phyloP scores from a whole-genome alignment of 2,113 vertebrate genomes.

The Elephantulus edwardii region DNA sequence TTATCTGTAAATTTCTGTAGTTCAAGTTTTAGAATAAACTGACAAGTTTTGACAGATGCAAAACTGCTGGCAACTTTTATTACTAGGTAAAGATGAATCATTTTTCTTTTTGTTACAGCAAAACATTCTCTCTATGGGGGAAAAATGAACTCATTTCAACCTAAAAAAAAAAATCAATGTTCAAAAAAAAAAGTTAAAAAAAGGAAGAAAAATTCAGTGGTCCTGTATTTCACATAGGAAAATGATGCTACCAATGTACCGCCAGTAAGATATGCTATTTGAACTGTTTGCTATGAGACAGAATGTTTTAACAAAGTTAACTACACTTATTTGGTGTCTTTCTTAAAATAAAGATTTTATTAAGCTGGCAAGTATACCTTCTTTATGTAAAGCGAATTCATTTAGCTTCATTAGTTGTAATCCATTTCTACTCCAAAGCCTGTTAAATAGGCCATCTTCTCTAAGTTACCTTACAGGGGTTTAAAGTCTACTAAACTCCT shows the following conservation, averaged over 20 bases:
- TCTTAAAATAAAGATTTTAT: not conserved
- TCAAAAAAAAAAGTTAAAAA: not conserved
- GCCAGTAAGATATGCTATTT: conserved; percentile 26
- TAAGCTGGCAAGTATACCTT: not conserved
- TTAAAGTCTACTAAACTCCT: not conserved
- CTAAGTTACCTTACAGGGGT: not conserved
- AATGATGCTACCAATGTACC: conserved; percentile 49
- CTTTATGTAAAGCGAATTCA: not conserved
- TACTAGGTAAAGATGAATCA: conserved; percentile 42
- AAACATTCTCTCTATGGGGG: conserved; percentile 4
- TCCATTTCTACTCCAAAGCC: not conserved
- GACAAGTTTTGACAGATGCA: conserved; percentile 51
- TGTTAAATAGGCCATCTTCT: not conserved
- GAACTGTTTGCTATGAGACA: not conserved
- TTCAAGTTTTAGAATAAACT: conserved; percentile 46
- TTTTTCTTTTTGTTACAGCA: conserved; percentile 65
- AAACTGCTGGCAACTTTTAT: conserved; percentile 55
- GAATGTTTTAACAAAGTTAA: conserved; percentile 39
- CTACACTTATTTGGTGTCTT: not conserved
- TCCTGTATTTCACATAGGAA: conserved; percentile 46
- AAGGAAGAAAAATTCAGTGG: conserved; percentile 50
- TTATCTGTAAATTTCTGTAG: conserved; percentile 15
- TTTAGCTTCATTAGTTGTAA: conserved; percentile 28
- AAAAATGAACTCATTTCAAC: conserved; percentile 58
- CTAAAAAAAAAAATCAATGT: conserved; percentile 38